Base-by-base conservation (phyloP, 1,140 invertebrate species). In the Bombus affinis region DNA sequence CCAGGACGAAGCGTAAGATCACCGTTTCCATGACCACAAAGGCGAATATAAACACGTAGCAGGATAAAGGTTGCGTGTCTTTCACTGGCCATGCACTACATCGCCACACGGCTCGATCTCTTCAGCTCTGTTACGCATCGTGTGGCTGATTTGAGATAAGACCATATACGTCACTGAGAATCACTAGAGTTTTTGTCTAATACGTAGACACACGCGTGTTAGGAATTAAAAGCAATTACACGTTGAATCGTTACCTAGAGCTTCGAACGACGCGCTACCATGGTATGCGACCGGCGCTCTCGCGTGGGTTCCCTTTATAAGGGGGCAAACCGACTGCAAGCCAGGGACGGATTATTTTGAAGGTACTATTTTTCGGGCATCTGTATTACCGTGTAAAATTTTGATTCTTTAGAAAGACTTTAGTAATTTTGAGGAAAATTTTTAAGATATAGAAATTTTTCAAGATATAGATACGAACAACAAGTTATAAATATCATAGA, bases 301-400 rank as follows among this genome's bases (percentile, higher is more conserved):
- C 72, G 89, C 91, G 91, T 91, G 89, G 89, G 88, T 91, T 88
- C 85, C 66, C 89, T 92, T 92, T 92, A 92, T 92, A 92, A 92
- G 85, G 89, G 89, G 25, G 72, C 75, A 59, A 73, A 66, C 28
- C 68, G 39, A 44, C 66, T 37, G 28, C 47, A 18, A 28, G 3
- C 0, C 89, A 90, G 89, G 87, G 59, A 9, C 76, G 88, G 59
- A 59, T 32, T 2, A 13, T 10, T 10, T 9, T 28, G n/a, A 0
- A 74, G 76, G 80, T 6, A 28, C 25, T 44, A 65, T 22, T 1
- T 35, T 12, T 35, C 25, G 77, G 88, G 71, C 18, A 9, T 65
- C 42, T 9, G 25, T 22, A 12, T 25, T 22, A 9, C 28, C 5
- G 25, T 1, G 22, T 32, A 22, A 8, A 71, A 47, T 39, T 37